A percentile compares a stretch with the other conserved stretches of the same genome.
phyloP scores from a whole-genome alignment of 2,888 invertebrate species.

The Tiliacea aurago region DNA sequence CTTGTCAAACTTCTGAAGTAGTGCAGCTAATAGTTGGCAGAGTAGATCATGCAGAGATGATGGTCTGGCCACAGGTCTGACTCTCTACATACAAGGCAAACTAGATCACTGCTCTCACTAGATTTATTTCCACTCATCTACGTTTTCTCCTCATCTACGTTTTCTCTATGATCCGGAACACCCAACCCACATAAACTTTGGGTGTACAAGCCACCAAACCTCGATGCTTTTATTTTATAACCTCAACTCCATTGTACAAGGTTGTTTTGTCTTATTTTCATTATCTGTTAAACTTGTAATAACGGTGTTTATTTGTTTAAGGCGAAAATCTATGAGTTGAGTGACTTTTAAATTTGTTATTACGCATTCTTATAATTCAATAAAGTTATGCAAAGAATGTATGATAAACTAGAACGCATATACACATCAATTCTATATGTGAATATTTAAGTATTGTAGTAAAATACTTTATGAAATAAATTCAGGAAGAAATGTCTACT shows the following conservation, averaged over 20 bases:
- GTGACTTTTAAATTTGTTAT: too few species aligned
- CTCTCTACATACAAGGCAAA: neutral
- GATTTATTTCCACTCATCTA: neutral
- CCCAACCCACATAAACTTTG: conserved; percentile 34
- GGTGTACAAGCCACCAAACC: conserved; percentile 30
- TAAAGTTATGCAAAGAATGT: too few species aligned
- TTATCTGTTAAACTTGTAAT: conserved; percentile 8
- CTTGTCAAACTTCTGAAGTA: neutral
- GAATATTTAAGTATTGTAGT: too few species aligned
- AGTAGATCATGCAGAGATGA: neutral
- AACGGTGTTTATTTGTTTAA: neutral
- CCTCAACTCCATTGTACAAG: conserved; percentile 2
- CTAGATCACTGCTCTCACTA: conserved; percentile 6
- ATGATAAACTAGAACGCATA: too few species aligned
- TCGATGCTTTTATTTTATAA: conserved; percentile 39
- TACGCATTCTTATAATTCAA: too few species aligned
- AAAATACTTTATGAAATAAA: too few species aligned
- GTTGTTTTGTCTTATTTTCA: conserved; percentile 38
- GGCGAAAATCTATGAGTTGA: too few species aligned
- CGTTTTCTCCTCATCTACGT: neutral
- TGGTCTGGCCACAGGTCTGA: neutral
- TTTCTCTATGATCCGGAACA: conserved; percentile 6
- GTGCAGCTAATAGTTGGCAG: neutral
- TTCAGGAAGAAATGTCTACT: too few species aligned
- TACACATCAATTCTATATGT: too few species aligned